These are phyloP conservation scores for Yponomeuta cagnagella DNA, from an alignment of 2,888 invertebrate species.

Conservation along the genomic window DNA sequence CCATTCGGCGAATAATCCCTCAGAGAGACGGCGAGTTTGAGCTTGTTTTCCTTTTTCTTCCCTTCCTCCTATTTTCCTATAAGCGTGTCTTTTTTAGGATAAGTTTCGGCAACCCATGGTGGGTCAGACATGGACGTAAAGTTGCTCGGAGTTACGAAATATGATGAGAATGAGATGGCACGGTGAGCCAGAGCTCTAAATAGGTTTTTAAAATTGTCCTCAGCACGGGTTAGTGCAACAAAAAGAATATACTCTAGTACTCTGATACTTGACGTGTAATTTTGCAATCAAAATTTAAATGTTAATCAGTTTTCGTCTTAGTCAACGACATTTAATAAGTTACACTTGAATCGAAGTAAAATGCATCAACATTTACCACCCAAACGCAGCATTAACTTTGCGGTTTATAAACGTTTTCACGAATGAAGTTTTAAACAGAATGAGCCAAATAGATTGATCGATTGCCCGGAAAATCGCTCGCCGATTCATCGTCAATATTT, in stretches of 20 bases:
- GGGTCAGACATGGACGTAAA: background rate
- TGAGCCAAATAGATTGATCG: constrained; percentile 50
- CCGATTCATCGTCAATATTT: constrained; percentile 66
- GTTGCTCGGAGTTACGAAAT: background rate
- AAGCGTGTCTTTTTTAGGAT: constrained; percentile 18
- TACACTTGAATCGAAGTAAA: too few species aligned
- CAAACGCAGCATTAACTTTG: too few species aligned
- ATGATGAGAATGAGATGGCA: too few species aligned
- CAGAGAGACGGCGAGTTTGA: constrained; percentile 38
- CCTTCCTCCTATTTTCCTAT: constrained; percentile 25
- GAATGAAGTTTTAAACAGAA: background rate
- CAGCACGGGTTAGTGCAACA: too few species aligned
- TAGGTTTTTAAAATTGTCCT: too few species aligned
- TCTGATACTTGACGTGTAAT: too few species aligned
- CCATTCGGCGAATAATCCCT: constrained; percentile 61
- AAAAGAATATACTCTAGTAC: too few species aligned
- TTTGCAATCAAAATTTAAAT: too few species aligned
- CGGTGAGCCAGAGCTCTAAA: too few species aligned
- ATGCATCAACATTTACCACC: too few species aligned
- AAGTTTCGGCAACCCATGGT: constrained; percentile 1
- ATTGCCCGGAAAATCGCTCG: constrained; percentile 61
- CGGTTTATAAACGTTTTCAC: background rate
- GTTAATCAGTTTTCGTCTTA: too few species aligned
- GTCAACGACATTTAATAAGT: too few species aligned
- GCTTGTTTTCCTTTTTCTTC: constrained; percentile 35